phyloP scores from a whole-genome alignment of 2,113 vertebrate species.

The Naja naja region DNA sequence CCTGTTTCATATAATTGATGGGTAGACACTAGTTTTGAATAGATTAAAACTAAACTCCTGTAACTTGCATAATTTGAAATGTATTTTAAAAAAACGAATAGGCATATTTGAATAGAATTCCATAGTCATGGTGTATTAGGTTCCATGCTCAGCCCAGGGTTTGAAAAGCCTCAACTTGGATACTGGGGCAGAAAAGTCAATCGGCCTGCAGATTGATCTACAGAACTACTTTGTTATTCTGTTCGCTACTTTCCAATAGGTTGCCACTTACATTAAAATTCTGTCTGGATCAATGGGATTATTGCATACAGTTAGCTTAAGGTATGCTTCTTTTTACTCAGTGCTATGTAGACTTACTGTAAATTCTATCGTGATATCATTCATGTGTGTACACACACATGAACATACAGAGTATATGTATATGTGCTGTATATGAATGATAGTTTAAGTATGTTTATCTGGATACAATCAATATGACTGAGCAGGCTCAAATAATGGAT shows the following conservation, averaged over 20 bases:
- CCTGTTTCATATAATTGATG: neutral
- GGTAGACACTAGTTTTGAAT: neutral
- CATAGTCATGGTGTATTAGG: neutral
- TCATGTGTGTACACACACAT: neutral
- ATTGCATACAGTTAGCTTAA: neutral
- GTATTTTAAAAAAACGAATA: neutral
- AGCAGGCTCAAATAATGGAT: neutral
- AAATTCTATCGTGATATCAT: neutral
- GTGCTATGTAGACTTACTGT: neutral
- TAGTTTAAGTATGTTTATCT: slow-evolving; percentile 3
- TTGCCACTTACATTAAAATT: neutral
- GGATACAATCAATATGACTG: slow-evolving; percentile 1
- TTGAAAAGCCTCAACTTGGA: neutral
- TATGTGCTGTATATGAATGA: neutral
- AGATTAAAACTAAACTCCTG: neutral
- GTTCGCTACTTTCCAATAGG: neutral
- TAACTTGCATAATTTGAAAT: neutral
- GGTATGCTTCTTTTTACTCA: neutral
- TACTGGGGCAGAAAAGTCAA: neutral
- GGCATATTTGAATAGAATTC: neutral
- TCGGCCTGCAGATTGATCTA: neutral
- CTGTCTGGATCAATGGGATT: neutral
- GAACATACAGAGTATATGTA: neutral
- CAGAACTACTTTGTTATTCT: neutral
- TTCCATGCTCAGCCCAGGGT: neutral